Evolutionary conservation across 1,140 invertebrate species (phyloP).

Genomic region (Drosophila bocqueti): DNA sequence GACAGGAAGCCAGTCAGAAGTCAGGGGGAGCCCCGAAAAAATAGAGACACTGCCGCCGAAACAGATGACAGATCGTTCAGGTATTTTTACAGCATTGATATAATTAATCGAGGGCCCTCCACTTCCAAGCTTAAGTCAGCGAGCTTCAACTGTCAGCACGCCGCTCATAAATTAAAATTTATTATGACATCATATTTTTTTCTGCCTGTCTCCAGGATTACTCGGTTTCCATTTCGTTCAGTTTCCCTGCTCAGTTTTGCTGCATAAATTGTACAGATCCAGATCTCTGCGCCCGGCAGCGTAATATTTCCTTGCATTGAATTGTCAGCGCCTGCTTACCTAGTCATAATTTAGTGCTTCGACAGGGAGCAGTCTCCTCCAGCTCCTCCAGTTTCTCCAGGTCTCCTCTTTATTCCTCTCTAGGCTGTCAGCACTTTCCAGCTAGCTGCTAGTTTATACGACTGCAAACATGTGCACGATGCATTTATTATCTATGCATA

Average conservation of each 20-base stretch:
- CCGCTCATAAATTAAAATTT: constrained; percentile 76
- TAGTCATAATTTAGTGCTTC: constrained; percentile 75
- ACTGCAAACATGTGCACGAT: constrained; percentile 28
- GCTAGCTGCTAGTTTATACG: constrained; percentile 61
- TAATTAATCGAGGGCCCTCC: constrained; percentile 38
- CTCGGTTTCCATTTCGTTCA: constrained; percentile 40
- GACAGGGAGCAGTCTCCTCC: constrained; percentile 44
- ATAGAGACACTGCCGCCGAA: constrained; percentile 34
- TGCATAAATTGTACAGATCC: constrained; percentile 70
- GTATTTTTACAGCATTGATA: constrained; percentile 66
- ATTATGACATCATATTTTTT: constrained; percentile 73
- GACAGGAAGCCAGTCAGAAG: constrained; percentile 49
- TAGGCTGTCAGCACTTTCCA: constrained; percentile 61
- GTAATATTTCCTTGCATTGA: constrained; percentile 65
- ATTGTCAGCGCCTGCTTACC: constrained; percentile 73
- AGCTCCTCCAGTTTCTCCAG: constrained; percentile 20
- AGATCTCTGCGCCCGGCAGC: constrained; percentile 42
- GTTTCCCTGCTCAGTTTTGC: constrained; percentile 46
- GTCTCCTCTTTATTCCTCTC: constrained; percentile 27
- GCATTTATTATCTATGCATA: constrained; percentile 50
- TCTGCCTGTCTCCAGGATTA: constrained; percentile 56
- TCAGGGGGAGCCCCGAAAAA: constrained; percentile 23
- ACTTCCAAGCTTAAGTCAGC: constrained; percentile 27
- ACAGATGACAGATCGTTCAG: constrained; percentile 65
- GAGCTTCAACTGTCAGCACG: constrained; percentile 48